Base-by-base conservation (phyloP, 2,113 vertebrate genomes). In the Tetrao urogallus region DNA sequence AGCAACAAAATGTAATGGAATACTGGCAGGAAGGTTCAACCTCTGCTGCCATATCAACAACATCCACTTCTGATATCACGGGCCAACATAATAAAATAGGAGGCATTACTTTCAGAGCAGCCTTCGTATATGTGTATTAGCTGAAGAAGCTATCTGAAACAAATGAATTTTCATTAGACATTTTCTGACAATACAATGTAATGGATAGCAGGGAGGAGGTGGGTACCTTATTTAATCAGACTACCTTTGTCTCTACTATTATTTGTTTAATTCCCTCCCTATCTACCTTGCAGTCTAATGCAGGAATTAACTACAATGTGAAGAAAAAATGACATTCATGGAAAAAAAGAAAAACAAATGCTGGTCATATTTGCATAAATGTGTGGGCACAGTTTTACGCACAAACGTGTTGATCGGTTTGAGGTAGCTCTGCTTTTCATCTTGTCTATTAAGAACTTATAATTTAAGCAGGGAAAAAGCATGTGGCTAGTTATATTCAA, bases 141-240 rank as follows among this genome's bases (percentile, higher is more conserved):
- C 67, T 82, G 66, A 22, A 81, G 58, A 69, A 2, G 4, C 24
- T 91, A 91, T 28, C 50, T 75, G 36, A 25, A 95, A 93, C 38
- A 76, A 93, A 85, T 36, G 56, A 75, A 83, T 66, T 90, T 89
- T 84, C 38, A 79, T 71, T 79, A 93, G 88, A 70, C n/a, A 18
- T 80, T 89, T 93, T 77, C 60, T 77, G 27, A 50, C 22, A 50
- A 13, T 50, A 22, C 8, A 34, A 76, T 73, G 38, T 64, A 64
- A 70, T 67, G 13, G 25, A 93, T 66, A 86, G 38, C 7, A 60
- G 38, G 32, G 70, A 77, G 13, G 3, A 84, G 34, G 38, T 10
- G 74, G 50, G 66, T 42, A 70, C 21, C 13, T 79, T 86, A 48
- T 76, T 80, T 82, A 89, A 77, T 82, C 91, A 73, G 24, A 40